Conservation (phyloP, 2,113 vertebrate species). For the Nothoprocta pentlandii region DNA sequence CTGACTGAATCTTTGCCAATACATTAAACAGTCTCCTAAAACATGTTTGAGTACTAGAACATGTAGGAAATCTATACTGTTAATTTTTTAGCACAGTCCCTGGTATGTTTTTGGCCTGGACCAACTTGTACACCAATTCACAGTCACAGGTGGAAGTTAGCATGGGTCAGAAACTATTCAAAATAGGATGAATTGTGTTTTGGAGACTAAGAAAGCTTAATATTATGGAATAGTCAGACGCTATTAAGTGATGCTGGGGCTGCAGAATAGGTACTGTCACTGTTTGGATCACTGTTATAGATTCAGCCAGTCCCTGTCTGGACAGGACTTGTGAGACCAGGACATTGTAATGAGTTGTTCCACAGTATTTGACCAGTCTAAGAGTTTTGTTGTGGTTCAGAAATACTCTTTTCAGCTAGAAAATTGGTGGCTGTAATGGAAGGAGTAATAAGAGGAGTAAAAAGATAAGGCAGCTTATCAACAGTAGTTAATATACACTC, state of each 20-base stretch:
- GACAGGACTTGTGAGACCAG: neutral
- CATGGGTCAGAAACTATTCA: neutral
- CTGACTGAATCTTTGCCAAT: neutral
- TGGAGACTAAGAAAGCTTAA: neutral
- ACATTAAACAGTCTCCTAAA: neutral
- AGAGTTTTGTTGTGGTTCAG: neutral
- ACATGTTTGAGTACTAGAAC: neutral
- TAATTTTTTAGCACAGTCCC: neutral
- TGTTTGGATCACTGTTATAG: neutral
- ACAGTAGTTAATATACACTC: accelerated
- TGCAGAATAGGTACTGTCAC: neutral
- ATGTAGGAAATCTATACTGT: neutral
- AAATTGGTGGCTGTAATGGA: neutral
- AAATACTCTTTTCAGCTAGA: neutral
- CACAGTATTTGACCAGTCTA: neutral
- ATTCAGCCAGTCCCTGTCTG: neutral
- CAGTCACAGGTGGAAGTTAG: neutral
- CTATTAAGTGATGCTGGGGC: neutral
- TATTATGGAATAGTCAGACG: neutral
- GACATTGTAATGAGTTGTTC: neutral
- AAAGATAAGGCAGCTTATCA: neutral
- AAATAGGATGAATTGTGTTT: neutral
- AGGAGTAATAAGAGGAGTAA: neutral
- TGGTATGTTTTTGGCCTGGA: neutral
- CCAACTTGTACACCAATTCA: neutral